Conservation (phyloP, 1,140 invertebrate genomes). For the Camponotus vicinus region DNA sequence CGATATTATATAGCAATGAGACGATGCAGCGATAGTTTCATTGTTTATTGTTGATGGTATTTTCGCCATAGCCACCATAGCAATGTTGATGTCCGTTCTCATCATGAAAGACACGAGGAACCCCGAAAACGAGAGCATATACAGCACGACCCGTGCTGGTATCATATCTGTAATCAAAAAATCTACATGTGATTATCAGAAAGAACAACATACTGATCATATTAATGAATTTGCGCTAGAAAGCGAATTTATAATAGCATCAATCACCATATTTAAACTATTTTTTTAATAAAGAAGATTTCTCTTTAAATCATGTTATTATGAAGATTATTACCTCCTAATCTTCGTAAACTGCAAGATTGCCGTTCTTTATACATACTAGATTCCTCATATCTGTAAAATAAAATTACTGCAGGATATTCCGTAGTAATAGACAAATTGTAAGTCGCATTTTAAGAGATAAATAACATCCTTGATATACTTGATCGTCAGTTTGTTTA, state of each 20-base stretch:
- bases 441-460: conserved; percentile 41
- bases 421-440: neutral
- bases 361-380: conserved; percentile 73
- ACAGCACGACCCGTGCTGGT: conserved; percentile 90
- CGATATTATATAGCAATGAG: conserved; percentile 77
- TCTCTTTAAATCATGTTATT: neutral
- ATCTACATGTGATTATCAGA: neutral
- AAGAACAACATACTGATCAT: neutral
- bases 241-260: neutral
- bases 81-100: conserved; percentile 91
- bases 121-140: conserved; percentile 90
- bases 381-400: conserved; percentile 75
- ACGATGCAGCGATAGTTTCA: conserved; percentile 63
- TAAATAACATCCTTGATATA: conserved; percentile 40
- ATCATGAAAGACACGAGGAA: conserved; percentile 93
- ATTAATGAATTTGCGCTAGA: neutral
- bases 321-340: conserved; percentile 72
- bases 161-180: conserved; percentile 82
- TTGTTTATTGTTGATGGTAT: conserved; percentile 71
- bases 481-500: neutral
- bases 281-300: neutral
- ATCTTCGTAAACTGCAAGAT: conserved; percentile 72
- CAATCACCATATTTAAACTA: neutral
- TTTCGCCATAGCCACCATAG: conserved; percentile 90
- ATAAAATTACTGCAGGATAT: conserved; percentile 23